Evolutionary conservation across 2,113 vertebrate species (phyloP), one percentile per base, ranked within the genome.

Genomic region (Brachypteracias leptosomus): DNA sequence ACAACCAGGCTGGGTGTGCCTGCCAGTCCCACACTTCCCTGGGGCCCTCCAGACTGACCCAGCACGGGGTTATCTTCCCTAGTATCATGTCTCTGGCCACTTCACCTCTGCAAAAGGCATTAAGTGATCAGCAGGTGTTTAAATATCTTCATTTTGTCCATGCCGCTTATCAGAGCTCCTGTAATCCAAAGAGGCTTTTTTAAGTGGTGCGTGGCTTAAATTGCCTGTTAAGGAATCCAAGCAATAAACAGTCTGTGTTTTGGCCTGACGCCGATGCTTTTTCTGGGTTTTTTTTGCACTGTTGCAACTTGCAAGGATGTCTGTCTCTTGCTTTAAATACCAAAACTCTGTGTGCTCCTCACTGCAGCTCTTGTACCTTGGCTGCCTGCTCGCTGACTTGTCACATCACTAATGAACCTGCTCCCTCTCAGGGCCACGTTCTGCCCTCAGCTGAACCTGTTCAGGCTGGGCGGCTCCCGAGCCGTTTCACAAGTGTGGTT

Each of bases 361-460:
- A 6, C 63, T 13, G 78, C 29, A 40, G 85, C 71, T 74, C 67
- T 29, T 59, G 85, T 63, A 55, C 78, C 65, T 35, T 52, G 74
- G 38, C 78, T 81, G 91, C 94, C 90, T 94, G 95, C 70, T 96
- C 93, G 55, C 75, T 90, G 90, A n/a, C 83, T 96, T 81, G 88
- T 89, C 93, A 96, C 25, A 96, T 78, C 80, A 19, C 85, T 94
- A 90, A 86, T 84, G 88, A 95, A 75, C 90, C 83, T 54, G 75
- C 5, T 46, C 89, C 61, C 91, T 95, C 79, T n/a, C 31, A 85
- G 87, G 90, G 93, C 92, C 75, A 57, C 52, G 58, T 80, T 42
- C 82, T 95, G 85, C 92, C 93, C 93, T 90, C 65, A 57, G 75
- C 85, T 95, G 90, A 96, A 96, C 95, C 65, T 55, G 29, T 29